Percentiles rank a stretch among this genome's conserved stretches.
These are phyloP conservation scores for Thunnus maccoyii DNA, from an alignment of 2,113 vertebrate genomes.

Conservation along the genomic window DNA sequence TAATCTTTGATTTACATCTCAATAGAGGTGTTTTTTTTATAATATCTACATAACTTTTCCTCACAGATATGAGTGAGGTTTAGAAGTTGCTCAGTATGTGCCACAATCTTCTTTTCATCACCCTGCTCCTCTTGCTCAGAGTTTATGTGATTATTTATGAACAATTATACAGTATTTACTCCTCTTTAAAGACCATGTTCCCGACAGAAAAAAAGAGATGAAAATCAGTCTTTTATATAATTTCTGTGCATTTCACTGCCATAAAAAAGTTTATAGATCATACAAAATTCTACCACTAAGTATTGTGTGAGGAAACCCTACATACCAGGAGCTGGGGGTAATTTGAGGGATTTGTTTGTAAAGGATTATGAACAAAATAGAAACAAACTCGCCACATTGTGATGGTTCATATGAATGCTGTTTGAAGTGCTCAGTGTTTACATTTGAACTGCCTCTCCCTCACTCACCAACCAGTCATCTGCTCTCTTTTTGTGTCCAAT, in stretches of 20 bases:
- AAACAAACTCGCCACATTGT: background rate
- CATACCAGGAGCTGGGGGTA: background rate
- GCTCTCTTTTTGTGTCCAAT: conserved; percentile 21
- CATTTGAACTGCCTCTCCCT: conserved; percentile 60
- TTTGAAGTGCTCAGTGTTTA: conserved; percentile 47
- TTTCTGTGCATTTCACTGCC: background rate
- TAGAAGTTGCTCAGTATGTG: background rate
- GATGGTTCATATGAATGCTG: conserved; percentile 1
- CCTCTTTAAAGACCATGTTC: background rate
- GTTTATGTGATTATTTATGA: background rate
- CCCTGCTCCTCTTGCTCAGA: background rate
- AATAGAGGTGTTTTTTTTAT: background rate
- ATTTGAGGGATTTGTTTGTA: conserved; percentile 29
- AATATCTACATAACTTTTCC: background rate
- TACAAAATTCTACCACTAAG: background rate
- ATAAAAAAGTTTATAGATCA: background rate
- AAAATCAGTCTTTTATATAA: background rate
- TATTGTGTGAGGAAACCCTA: background rate
- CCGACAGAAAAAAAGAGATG: background rate
- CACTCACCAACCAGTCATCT: conserved; percentile 12
- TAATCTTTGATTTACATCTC: background rate
- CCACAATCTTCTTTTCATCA: background rate
- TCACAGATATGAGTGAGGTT: background rate
- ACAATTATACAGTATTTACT: background rate
- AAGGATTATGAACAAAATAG: conserved; percentile 21